Evolutionary conservation across 2,888 invertebrate species (phyloP), one percentile per base, ranked within the genome.

Genomic region (Thymelicus acteon): DNA sequence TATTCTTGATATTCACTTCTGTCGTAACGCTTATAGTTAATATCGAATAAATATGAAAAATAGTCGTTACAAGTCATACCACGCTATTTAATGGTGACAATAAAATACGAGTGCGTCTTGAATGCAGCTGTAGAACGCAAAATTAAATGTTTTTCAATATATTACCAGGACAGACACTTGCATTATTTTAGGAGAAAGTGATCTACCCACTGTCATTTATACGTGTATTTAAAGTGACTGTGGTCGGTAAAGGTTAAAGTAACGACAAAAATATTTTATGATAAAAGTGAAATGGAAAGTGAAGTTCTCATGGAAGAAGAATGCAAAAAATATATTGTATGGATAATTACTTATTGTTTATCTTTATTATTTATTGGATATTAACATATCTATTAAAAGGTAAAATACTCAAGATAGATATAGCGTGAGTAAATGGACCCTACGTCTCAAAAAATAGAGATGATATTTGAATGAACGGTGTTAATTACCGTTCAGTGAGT

Each of bases 161-260:
- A 39, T 47, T 64, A 69, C 47, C 57, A 49, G 7, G 39, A 19
- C 69, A 40, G 57, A 24, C 40, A 31, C 44, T 52, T 65, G 64
- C 64, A 70, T 69, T 69, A 57, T 64, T 70, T 70, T 65, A 70
- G 58, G 70, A 65, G 70, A 70, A 70, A 70, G 70, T 70, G 49
- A 61, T 54, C 31, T 19, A 70, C 15, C 49, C 31, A 19, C 3
- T 19, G 44, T 10, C 12, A 44, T 10, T 44, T 70, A 52, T 65
- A 57, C 19, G 44, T 31, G 31, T 64, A 52, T 52, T 70, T 64
- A 44, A 64, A 64, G 31, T 37, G 44, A 44, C 49, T 24, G 58
- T 40, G 7, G 58, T n/a, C 19, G 7, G 2, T 48, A 63, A 68
- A 68, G 68, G 68, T 68, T 54, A 68, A 57, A 63, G 19, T 47